Percentiles rank a stretch among this genome's conserved stretches.
Evolutionary conservation across 2,113 vertebrate genomes (phyloP).

Genomic region (Platanista minor): DNA sequence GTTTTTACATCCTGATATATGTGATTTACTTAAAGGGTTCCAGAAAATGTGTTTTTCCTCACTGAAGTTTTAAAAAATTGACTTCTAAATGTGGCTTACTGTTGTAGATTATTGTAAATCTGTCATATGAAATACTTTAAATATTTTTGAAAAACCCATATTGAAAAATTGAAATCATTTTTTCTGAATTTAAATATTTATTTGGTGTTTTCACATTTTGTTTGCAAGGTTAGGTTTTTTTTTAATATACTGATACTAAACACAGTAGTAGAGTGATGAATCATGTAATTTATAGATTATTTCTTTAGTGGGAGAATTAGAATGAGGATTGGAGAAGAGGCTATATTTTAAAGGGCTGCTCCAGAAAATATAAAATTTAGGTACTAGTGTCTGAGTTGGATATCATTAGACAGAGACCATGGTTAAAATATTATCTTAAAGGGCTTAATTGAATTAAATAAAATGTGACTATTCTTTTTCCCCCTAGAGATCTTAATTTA

Average conservation of each 20-base stretch:
- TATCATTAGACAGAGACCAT: background rate
- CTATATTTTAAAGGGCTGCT: background rate
- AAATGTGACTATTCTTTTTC: background rate
- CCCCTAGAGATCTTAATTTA: background rate
- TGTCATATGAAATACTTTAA: background rate
- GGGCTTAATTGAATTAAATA: background rate
- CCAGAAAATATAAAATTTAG: background rate
- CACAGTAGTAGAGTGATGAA: background rate
- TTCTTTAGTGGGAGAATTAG: background rate
- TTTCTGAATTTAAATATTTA: background rate
- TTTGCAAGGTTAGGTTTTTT: background rate
- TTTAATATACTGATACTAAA: background rate
- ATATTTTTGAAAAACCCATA: background rate
- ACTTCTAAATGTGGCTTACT: background rate
- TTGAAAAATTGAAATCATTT: background rate
- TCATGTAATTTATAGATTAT: background rate
- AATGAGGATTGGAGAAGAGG: background rate
- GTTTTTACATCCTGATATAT: background rate
- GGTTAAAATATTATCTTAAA: background rate
- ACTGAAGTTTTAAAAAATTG: background rate
- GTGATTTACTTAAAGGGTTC: background rate
- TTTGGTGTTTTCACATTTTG: background rate
- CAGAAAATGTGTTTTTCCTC: background rate
- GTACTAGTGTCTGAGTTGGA: background rate
- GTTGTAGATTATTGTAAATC: background rate